Conservation (phyloP, 2,888 invertebrate species). For the Incurvaria masculella region DNA sequence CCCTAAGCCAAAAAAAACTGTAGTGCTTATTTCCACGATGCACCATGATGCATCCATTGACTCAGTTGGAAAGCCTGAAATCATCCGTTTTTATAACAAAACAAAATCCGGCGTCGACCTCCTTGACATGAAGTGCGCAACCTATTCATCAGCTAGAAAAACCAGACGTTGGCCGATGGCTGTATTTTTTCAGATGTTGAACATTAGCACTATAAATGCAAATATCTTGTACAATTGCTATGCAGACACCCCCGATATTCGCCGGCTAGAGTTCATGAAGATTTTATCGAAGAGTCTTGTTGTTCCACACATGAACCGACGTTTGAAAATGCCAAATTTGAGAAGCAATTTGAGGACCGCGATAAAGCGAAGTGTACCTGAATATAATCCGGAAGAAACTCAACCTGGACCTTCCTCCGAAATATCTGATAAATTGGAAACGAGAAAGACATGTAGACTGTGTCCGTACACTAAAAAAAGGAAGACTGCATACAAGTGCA, state of each 20-base stretch:
- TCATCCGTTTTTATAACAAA: neutral
- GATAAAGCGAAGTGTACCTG: slow-evolving; percentile 1
- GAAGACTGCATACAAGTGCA: slow-evolving; percentile 2
- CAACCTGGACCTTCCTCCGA: slow-evolving; percentile 1
- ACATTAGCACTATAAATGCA: neutral
- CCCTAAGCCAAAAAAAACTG: neutral
- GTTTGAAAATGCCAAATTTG: slow-evolving; percentile 1
- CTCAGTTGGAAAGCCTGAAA: neutral
- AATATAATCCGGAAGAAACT: slow-evolving; percentile 1
- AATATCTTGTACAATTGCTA: neutral
- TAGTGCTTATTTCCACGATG: neutral
- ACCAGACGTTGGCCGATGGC: slow-evolving; percentile 1
- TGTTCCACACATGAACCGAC: neutral
- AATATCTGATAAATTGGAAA: slow-evolving; percentile 1
- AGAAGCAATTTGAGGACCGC: neutral
- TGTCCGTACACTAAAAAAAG: neutral
- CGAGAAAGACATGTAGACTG: neutral
- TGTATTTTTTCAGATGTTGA: slow-evolving; percentile 1
- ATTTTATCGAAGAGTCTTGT: neutral
- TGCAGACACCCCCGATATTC: neutral
- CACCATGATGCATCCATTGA: neutral
- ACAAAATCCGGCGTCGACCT: slow-evolving; percentile 1
- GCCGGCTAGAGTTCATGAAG: neutral
- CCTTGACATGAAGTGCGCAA: neutral
- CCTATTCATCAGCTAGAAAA: neutral